Base-by-base conservation (phyloP, 1,140 invertebrate genomes). In the Bombyx mandarina region DNA sequence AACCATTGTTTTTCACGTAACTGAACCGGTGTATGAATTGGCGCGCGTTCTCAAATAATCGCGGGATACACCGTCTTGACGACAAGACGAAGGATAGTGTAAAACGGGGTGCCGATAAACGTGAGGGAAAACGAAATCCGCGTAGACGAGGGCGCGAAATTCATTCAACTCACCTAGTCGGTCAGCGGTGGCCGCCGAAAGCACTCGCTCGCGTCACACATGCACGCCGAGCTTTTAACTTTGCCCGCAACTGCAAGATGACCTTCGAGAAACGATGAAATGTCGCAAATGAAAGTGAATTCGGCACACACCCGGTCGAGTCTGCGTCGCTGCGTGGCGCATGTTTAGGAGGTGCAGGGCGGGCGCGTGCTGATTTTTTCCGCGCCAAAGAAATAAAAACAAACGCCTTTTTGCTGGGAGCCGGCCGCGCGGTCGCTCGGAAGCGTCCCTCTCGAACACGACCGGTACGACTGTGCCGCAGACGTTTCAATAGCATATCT, bases 221-320 rank as follows among this genome's bases (percentile, higher is more conserved):
- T 68, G 72, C 69, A 77, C 60, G 60, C 61, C 60, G 57, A 42
- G 63, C 60, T 52, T 45, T 46, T 50, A 52, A 56, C 63, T 44
- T 55, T 62, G 50, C 56, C 54, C 63, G 51, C 65, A 65, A 53
- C 65, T 80, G 76, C 79, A 78, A 80, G 74, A 74, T 88, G 86
- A 88, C 86, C 86, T 88, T 86, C 86, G 81, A 73, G 73, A 77
- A 57, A 78, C 77, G 82, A 79, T 77, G 79, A 73, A 81, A 84
- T 84, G 78, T 82, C 84, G 78, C 82, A 82, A 86, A 85, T 84
- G 86, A 88, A 88, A 88, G 86, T 88, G 86, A 88, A 88, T 82
- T 74, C 75, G 72, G 79, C 75, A 78, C 69, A 70, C 72, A 72
- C 72, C 77, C 81, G 75, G 65, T 70, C 81, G 75, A 75, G 71